Percentiles rank a stretch among this genome's conserved stretches.
Conservation (phyloP, 1,140 invertebrate genomes). For the Anastrepha ludens region DNA sequence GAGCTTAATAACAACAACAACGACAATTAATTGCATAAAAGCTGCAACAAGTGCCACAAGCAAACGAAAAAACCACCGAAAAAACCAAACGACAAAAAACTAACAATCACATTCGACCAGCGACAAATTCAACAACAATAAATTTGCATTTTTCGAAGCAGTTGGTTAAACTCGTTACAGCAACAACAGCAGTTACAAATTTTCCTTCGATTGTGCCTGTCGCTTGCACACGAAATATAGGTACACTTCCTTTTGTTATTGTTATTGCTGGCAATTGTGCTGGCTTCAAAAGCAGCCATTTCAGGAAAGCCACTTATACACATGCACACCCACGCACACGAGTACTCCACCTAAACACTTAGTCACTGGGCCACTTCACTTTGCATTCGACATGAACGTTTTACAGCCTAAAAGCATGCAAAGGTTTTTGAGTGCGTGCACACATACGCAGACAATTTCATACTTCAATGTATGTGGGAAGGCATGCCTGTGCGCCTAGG, state of each 20-base stretch:
- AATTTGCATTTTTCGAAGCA: slow-evolving; percentile 16
- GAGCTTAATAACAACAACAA: background rate
- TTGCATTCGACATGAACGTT: slow-evolving; percentile 28
- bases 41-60: background rate
- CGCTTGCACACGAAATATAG: background rate
- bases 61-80: background rate
- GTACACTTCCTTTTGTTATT: background rate
- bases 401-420: slow-evolving; percentile 50
- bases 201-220: background rate
- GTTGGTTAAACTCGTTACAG: no score
- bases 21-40: background rate
- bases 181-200: background rate
- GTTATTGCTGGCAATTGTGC: slow-evolving; percentile 4
- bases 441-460: background rate
- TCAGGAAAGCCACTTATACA: background rate
- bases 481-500: background rate
- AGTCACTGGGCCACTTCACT: slow-evolving; percentile 41
- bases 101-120: background rate
- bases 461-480: background rate
- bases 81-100: background rate
- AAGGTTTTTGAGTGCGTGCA: slow-evolving; percentile 18
- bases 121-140: slow-evolving; percentile 37
- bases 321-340: background rate
- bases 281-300: slow-evolving; percentile 29
- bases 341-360: slow-evolving; percentile 26